These are phyloP conservation scores for Blomia tropicalis DNA, from an alignment of 2,888 invertebrate genomes.

Conservation along the genomic window DNA sequence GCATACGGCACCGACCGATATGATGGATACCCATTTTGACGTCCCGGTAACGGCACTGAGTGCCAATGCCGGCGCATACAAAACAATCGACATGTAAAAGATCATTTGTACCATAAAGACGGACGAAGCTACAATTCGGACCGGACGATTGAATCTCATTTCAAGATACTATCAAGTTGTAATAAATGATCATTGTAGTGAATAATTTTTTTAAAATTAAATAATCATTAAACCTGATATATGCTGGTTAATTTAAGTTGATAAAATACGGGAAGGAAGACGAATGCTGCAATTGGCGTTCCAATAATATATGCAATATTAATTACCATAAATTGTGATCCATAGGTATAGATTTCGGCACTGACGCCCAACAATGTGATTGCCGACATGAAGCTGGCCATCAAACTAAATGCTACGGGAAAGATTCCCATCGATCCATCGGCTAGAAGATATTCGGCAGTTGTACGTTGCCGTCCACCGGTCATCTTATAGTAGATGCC, in stretches of 20 bases:
- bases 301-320: slow-evolving; percentile 57
- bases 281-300: slow-evolving; percentile 56
- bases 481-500: slow-evolving; percentile 69
- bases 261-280: slow-evolving; percentile 71
- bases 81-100: slow-evolving; percentile 63
- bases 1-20: slow-evolving; percentile 57
- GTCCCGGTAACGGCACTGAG: slow-evolving; percentile 61
- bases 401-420: slow-evolving; percentile 27
- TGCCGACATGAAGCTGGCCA: slow-evolving; percentile 28
- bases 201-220: neutral
- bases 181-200: slow-evolving; percentile 11
- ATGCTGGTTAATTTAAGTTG: slow-evolving; percentile 63
- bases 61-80: slow-evolving; percentile 83
- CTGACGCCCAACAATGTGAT: slow-evolving; percentile 28
- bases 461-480: slow-evolving; percentile 67
- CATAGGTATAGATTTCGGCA: slow-evolving; percentile 27
- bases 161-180: slow-evolving; percentile 57
- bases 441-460: slow-evolving; percentile 37
- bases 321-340: slow-evolving; percentile 55
- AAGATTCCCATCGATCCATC: slow-evolving; percentile 26
- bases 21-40: slow-evolving; percentile 52
- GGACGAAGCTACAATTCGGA: slow-evolving; percentile 60
- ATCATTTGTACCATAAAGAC: slow-evolving; percentile 78
- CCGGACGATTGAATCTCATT: slow-evolving; percentile 57
- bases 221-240: slow-evolving; percentile 50